These are phyloP conservation scores for Falco concolor DNA, from an alignment of 2,797 vertebrate species.

Conservation along the genomic window DNA sequence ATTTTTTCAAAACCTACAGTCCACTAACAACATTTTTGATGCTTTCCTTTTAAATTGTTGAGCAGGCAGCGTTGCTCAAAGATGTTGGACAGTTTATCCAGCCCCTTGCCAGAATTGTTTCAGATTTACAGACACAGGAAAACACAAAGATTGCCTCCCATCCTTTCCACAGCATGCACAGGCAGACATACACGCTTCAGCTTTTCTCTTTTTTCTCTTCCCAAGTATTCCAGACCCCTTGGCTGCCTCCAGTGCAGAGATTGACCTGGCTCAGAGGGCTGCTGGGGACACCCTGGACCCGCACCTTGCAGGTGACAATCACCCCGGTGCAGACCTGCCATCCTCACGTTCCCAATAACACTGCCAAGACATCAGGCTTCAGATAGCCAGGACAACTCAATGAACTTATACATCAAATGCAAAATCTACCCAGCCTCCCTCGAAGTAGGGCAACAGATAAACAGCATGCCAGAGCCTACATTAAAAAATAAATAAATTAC, in stretches of 20 bases:
- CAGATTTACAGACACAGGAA: accelerated
- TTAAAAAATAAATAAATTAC: background rate
- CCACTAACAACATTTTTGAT: background rate
- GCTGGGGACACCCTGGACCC: accelerated
- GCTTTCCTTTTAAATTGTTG: background rate
- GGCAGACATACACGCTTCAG: accelerated
- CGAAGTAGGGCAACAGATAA: background rate
- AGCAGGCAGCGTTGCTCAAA: accelerated
- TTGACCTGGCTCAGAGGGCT: background rate
- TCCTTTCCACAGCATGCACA: background rate
- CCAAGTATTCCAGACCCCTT: background rate
- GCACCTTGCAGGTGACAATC: accelerated
- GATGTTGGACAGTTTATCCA: background rate
- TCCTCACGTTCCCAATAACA: background rate
- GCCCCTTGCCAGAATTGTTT: background rate
- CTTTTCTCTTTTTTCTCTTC: background rate
- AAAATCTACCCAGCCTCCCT: background rate
- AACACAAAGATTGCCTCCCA: too few relatives aligned
- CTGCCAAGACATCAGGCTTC: accelerated
- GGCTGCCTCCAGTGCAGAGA: background rate
- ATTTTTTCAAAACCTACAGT: background rate
- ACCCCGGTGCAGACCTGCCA: accelerated
- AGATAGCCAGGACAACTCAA: background rate
- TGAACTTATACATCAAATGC: background rate
- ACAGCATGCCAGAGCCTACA: accelerated